Conservation (phyloP, 1,140 invertebrate genomes). For the Trinorchestia longiramus region DNA sequence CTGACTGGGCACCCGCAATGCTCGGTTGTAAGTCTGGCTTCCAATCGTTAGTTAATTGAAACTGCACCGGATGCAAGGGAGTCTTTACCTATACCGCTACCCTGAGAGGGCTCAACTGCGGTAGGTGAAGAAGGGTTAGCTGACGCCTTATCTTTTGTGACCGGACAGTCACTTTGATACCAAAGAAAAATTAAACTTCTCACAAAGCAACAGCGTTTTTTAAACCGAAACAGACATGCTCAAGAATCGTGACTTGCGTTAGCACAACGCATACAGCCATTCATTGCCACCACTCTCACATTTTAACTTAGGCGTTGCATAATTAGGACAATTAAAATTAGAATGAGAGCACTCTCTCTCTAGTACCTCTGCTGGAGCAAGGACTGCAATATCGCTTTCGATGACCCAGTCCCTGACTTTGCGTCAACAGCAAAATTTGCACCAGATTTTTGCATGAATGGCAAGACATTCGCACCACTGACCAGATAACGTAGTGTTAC, state of each 20-base stretch:
- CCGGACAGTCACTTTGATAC: too few species aligned
- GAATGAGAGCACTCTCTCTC: neutral
- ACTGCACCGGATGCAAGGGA: neutral
- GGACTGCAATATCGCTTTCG: neutral
- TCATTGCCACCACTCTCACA: neutral
- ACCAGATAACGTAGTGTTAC: neutral
- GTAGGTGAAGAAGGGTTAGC: too few species aligned
- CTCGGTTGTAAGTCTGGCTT: too few species aligned
- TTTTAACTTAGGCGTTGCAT: neutral
- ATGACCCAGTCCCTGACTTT: neutral
- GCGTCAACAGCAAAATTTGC: neutral
- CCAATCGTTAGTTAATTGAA: too few species aligned
- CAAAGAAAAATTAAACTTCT: neutral
- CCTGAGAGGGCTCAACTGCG: neutral
- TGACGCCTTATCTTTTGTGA: too few species aligned
- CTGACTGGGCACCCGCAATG: too few species aligned
- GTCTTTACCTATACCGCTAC: neutral
- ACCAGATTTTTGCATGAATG: neutral
- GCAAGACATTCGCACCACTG: neutral
- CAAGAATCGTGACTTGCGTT: neutral
- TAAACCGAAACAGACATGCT: neutral
- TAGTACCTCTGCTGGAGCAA: neutral
- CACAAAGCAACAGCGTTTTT: neutral
- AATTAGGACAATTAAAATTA: neutral
- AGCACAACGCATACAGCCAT: neutral